These are phyloP conservation scores for Engystomops pustulosus DNA, from an alignment of 2,113 vertebrate genomes.

Conservation along the genomic window DNA sequence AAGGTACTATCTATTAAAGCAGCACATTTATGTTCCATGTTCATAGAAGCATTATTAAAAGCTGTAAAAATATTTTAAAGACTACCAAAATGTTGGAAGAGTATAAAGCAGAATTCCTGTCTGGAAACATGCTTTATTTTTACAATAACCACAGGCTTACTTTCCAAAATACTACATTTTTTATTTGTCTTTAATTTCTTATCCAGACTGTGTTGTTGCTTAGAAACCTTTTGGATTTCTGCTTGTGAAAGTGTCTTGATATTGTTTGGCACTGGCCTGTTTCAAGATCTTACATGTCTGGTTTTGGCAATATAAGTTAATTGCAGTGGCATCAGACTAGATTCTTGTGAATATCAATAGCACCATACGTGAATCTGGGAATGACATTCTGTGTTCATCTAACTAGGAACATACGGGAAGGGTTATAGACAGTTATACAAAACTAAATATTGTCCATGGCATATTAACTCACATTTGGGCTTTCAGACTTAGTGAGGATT, in stretches of 20 bases:
- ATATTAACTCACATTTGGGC: too few species aligned
- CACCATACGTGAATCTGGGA: not conserved
- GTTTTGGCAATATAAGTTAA: conserved; percentile 14
- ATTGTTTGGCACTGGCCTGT: conserved; percentile 17
- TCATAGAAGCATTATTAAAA: conserved; percentile 48
- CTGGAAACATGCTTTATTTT: conserved; percentile 51
- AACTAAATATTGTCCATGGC: not conserved
- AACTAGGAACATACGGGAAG: not conserved
- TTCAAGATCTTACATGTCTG: conserved; percentile 6
- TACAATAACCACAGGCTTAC: conserved; percentile 48
- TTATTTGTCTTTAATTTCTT: conserved; percentile 45
- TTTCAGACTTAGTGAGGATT: not conserved
- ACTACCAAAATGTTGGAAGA: conserved; percentile 48
- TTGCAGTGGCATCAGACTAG: not conserved
- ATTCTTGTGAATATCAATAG: conserved; percentile 20
- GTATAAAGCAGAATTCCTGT: conserved; percentile 47
- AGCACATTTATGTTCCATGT: conserved; percentile 15
- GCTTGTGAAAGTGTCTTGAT: conserved; percentile 23
- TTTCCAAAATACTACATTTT: conserved; percentile 37
- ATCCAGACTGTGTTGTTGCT: conserved; percentile 50
- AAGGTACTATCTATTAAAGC: conserved; percentile 6
- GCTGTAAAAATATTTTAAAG: conserved; percentile 51
- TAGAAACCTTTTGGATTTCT: conserved; percentile 39
- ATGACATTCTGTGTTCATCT: not conserved
- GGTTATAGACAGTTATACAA: not conserved